A percentile compares a stretch with the other conserved stretches of the same genome.
Evolutionary conservation across 1,140 invertebrate genomes (phyloP).

Genomic region (Papilio polytes): DNA sequence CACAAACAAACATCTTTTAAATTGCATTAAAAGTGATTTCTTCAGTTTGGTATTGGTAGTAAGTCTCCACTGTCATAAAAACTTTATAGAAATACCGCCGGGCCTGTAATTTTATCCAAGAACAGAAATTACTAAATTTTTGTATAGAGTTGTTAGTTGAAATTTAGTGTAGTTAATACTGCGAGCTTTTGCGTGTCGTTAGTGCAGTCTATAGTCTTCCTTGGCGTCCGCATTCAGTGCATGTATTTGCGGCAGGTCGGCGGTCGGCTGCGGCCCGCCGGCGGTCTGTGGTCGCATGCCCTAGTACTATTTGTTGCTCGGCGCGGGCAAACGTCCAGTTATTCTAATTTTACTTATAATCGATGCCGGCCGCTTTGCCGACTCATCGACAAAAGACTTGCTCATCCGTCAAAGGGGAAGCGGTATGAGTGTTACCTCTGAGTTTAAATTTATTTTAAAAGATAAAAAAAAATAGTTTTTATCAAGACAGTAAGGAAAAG

Average conservation of each 20-base stretch:
- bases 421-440: constrained; percentile 39
- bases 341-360: constrained; percentile 83
- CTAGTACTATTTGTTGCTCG: constrained; percentile 81
- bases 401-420: constrained; percentile 65
- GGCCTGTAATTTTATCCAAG: neutral
- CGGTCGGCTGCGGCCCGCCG: too few species aligned
- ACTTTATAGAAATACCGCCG: too few species aligned
- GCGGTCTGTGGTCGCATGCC: constrained; percentile 73
- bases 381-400: constrained; percentile 75
- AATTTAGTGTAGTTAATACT: neutral
- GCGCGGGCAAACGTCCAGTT: constrained; percentile 81
- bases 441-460: neutral
- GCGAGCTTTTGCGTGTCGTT: neutral
- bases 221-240: constrained; percentile 69
- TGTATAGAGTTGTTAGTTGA: neutral
- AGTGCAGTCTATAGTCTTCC: constrained; percentile 55
- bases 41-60: too few species aligned
- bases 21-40: too few species aligned
- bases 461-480: neutral
- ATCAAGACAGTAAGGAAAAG: neutral
- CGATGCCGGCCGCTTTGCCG: constrained; percentile 72
- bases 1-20: neutral
- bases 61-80: too few species aligned
- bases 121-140: neutral
- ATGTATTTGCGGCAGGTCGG: constrained; percentile 70